Base-by-base conservation (phyloP, 2,113 vertebrate genomes). In the Pipa parva region DNA sequence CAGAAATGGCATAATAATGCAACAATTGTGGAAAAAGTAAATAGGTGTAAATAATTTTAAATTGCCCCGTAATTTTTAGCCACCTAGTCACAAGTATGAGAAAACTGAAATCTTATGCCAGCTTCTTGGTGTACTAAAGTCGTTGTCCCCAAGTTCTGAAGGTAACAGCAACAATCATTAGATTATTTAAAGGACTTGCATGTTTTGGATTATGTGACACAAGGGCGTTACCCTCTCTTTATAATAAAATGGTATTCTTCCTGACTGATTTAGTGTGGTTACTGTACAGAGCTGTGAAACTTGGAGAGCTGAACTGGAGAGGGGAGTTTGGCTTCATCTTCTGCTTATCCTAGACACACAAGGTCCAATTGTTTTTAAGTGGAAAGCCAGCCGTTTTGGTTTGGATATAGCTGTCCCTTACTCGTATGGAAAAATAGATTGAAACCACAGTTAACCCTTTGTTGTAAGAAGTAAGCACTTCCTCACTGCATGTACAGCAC, bases 351-450 rank as follows among this genome's bases (percentile, higher is more conserved):
- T 36, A 29, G 31, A 22, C 27, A 29, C 11, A 58, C 12, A 22
- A 46, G 17, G 28, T 27, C 18, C 52, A 33, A 48, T 58, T 57
- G 54, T 58, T 39, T 65, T 21, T 26, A 67, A 66, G 39, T 49
- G 63, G 58, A 67, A 67, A 33, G 28, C 48, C 54, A 58, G 54
- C 63, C 28, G 54, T 66, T 66, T 61, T 61, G 59, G 59, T 46
- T 61, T 46, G 39, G 24, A 27, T 21, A 28, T 11, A 42, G 17
- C 22, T 29, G 26, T n/a, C 42, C 59, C n/a, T 20, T 29, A 28
- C 39, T 61, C 39, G 36, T 58, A 42, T 36, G 63, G 29, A 58
- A 65, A 49, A 36, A 4, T 20, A 18, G 4, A 49, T 33, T 18
- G 25, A 45, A 39, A 18, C 18, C 2, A 11, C 7, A 18, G 8